Evolutionary conservation across 2,888 invertebrate species (phyloP).

Genomic region (Ornithoptera priamus): DNA sequence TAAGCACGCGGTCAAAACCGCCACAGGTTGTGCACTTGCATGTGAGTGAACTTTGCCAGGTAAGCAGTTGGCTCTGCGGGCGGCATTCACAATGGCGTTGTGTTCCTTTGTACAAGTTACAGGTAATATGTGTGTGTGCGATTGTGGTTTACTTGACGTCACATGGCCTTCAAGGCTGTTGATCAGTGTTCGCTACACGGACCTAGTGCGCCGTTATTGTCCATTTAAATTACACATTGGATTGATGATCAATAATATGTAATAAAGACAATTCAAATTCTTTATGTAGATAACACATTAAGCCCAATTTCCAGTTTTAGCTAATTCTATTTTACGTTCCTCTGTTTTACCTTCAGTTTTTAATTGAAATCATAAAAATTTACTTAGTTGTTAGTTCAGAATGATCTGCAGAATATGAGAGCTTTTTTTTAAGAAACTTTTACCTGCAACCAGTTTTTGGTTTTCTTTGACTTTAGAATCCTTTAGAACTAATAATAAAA

Average conservation of each 20-base stretch:
- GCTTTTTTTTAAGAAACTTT: no score
- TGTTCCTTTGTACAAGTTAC: constrained; percentile 42
- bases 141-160: constrained; percentile 52
- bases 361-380: no score
- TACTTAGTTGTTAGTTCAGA: no score
- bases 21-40: constrained; percentile 50
- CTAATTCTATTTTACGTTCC: no score
- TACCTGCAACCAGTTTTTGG: no score
- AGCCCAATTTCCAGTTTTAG: no score
- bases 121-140: constrained; percentile 40
- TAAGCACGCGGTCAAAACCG: constrained; percentile 48
- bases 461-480: no score
- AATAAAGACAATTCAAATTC: no score
- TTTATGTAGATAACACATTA: no score
- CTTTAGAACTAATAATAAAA: no score
- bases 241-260: background rate
- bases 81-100: constrained; percentile 33
- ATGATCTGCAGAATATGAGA: no score
- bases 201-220: constrained; percentile 13
- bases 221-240: constrained; percentile 13
- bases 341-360: no score
- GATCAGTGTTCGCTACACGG: constrained; percentile 41
- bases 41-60: constrained; percentile 66
- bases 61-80: constrained; percentile 41
- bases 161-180: constrained; percentile 69